phyloP scores from a whole-genome alignment of 2,888 invertebrate species.

The Ypsolopha sequella region DNA sequence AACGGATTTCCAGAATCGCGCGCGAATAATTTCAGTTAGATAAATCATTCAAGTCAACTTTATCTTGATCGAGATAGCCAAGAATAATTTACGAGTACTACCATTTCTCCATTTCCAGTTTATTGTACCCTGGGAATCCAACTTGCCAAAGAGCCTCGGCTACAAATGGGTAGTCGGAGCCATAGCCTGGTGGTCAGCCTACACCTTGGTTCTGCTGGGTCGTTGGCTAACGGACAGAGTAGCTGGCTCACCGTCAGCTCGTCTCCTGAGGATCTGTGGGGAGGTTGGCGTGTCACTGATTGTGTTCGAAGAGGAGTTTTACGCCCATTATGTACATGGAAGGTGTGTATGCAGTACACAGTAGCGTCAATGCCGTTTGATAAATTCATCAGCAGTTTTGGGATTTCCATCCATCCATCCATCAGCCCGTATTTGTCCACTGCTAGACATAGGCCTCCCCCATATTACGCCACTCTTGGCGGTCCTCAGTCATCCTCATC shows the following conservation, averaged over 20 bases:
- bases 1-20: no score
- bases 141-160: constrained; percentile 31
- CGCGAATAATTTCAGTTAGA: no score
- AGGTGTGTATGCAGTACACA: constrained; percentile 24
- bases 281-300: constrained; percentile 42
- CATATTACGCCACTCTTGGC: no score
- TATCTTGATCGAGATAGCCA: no score
- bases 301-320: constrained; percentile 50
- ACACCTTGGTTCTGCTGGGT: constrained; percentile 20
- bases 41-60: no score
- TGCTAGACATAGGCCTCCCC: no score
- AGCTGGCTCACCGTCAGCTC: constrained; percentile 17
- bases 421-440: no score
- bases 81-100: no score
- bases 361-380: no score
- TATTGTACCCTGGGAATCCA: constrained; percentile 26
- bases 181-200: constrained; percentile 43
- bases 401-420: no score
- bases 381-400: no score
- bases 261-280: constrained; percentile 30
- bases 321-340: constrained; percentile 58
- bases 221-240: constrained; percentile 25
- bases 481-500: no score
- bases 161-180: constrained; percentile 41
- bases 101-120: constrained; percentile 21